Conservation (phyloP, 2,797 vertebrate species). For the Pteronotus mesoamericanus region DNA sequence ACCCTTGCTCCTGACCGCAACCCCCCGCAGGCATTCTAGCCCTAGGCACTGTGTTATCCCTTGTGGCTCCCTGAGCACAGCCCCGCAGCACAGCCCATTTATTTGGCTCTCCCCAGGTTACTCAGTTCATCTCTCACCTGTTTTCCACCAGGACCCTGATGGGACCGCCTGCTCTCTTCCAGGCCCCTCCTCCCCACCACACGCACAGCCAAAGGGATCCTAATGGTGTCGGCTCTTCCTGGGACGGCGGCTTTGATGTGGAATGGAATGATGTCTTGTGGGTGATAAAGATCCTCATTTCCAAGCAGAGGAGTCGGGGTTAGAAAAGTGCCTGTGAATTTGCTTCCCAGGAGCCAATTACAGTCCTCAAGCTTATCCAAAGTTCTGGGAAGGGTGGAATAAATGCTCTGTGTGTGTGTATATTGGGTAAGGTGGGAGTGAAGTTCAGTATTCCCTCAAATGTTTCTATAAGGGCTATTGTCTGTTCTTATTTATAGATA, state of each 20-base stretch:
- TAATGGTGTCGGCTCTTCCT: neutral
- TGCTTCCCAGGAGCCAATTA: neutral
- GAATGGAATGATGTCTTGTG: neutral
- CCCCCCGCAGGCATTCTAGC: neutral
- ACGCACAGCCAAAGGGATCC: neutral
- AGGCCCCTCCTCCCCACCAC: neutral
- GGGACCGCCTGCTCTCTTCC: neutral
- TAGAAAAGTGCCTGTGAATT: neutral
- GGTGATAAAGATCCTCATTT: neutral
- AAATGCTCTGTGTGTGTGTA: neutral
- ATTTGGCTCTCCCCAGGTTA: neutral
- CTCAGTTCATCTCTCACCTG: neutral
- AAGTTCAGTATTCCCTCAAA: neutral
- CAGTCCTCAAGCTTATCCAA: neutral
- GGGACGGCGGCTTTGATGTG: neutral
- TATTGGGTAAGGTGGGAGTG: neutral
- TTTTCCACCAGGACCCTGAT: neutral
- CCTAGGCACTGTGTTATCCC: neutral
- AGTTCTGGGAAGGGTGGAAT: neutral
- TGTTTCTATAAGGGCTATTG: neutral
- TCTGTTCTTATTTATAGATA: neutral
- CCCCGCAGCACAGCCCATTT: neutral
- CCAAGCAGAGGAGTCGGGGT: neutral
- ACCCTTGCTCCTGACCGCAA: neutral
- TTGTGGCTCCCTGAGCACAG: neutral